A percentile compares a stretch with the other conserved stretches of the same genome.
These are phyloP conservation scores for Strix uralensis DNA, from an alignment of 2,113 vertebrate genomes.

Conservation along the genomic window DNA sequence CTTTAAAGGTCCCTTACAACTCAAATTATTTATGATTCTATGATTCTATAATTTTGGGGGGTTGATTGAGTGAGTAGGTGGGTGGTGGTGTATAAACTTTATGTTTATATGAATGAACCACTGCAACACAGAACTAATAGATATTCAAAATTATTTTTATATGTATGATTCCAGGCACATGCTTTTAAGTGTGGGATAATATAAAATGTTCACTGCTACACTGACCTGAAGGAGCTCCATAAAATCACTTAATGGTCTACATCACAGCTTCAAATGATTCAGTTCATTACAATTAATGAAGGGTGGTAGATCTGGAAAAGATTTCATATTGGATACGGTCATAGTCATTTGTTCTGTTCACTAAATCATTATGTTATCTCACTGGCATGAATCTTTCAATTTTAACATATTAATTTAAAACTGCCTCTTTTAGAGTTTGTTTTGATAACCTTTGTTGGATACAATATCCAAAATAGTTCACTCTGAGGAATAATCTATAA, in stretches of 20 bases:
- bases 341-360: slow-evolving; percentile 43
- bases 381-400: background rate
- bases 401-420: slow-evolving; percentile 23
- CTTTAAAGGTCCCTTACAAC: background rate
- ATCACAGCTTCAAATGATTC: slow-evolving; percentile 50
- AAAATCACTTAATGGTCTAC: slow-evolving; percentile 52
- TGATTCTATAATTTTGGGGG: background rate
- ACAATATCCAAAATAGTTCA: slow-evolving; percentile 16
- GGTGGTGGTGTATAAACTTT: background rate
- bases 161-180: background rate
- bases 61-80: background rate
- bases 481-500: slow-evolving; percentile 41
- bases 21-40: rapidly evolving
- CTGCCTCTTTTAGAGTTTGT: background rate
- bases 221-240: background rate
- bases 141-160: background rate
- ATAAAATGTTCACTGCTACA: background rate
- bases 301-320: slow-evolving; percentile 32
- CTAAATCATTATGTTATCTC: slow-evolving; percentile 37
- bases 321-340: slow-evolving; percentile 38
- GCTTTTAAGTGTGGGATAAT: background rate
- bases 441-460: slow-evolving; percentile 34
- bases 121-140: background rate
- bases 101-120: background rate
- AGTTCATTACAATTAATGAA: slow-evolving; percentile 65